These are phyloP conservation scores for Panzeria rudis DNA, from an alignment of 2,888 invertebrate genomes.

Conservation along the genomic window DNA sequence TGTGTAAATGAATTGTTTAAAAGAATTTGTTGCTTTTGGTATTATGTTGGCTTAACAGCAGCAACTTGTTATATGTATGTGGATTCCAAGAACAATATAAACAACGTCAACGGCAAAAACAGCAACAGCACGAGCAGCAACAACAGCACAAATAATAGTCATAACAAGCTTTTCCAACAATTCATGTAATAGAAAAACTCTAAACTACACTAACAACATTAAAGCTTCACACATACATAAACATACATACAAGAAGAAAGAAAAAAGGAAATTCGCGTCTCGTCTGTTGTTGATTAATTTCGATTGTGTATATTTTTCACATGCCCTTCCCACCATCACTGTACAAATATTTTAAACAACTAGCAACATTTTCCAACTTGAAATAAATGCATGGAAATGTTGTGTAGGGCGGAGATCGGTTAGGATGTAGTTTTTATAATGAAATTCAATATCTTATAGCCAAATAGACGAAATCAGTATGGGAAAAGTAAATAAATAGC, in stretches of 20 bases:
- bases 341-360: not conserved
- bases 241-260: not conserved
- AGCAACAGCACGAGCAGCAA: slow-evolving; percentile 40
- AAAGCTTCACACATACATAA: slow-evolving; percentile 13
- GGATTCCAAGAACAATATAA: slow-evolving; percentile 67
- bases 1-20: slow-evolving; percentile 71
- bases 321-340: not conserved
- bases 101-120: slow-evolving; percentile 52
- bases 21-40: slow-evolving; percentile 79
- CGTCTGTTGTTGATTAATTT: slow-evolving; percentile 74
- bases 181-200: slow-evolving; percentile 64
- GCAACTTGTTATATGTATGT: slow-evolving; percentile 66
- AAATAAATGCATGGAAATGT: slow-evolving; percentile 34
- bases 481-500: slow-evolving; percentile 56
- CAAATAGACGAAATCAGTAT: slow-evolving; percentile 68
- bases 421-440: slow-evolving; percentile 57
- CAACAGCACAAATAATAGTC: slow-evolving; percentile 50
- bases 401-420: slow-evolving; percentile 6
- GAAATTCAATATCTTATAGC: slow-evolving; percentile 72
- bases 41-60: slow-evolving; percentile 81
- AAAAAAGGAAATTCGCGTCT: slow-evolving; percentile 72
- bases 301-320: slow-evolving; percentile 65
- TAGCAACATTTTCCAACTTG: slow-evolving; percentile 34
- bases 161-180: slow-evolving; percentile 68
- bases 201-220: slow-evolving; percentile 39